Evolutionary conservation across 2,797 vertebrate species (phyloP).

Genomic region (Eptatretus atami): DNA sequence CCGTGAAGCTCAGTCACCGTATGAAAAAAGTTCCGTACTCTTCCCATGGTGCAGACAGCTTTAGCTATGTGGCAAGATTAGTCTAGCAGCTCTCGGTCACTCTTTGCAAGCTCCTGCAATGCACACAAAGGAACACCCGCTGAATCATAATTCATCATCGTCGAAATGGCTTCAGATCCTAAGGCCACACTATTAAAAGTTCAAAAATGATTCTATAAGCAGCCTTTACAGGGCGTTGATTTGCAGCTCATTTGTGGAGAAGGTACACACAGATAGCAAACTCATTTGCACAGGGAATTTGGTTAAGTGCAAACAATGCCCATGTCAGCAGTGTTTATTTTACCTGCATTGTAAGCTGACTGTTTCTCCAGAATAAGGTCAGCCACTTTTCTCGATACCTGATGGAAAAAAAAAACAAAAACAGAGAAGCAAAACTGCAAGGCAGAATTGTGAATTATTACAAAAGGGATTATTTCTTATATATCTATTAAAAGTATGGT

Average conservation of each 20-base stretch:
- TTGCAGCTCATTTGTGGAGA: no score
- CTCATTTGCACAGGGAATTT: no score
- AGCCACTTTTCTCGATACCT: slow-evolving; percentile 95
- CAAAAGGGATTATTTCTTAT: not conserved
- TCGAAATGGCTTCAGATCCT: no score
- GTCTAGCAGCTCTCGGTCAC: slow-evolving; percentile 58
- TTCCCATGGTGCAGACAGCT: slow-evolving; percentile 77
- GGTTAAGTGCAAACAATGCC: no score
- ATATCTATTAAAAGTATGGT: not conserved
- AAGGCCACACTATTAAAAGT: no score
- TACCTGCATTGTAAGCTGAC: slow-evolving; percentile 89
- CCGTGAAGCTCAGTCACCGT: no score
- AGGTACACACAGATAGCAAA: no score
- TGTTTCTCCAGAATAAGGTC: slow-evolving; percentile 96
- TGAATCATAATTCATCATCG: no score
- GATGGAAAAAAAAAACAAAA: not conserved
- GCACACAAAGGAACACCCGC: no score
- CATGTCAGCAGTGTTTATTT: no score
- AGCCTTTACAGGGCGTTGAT: no score
- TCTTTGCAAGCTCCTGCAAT: slow-evolving; percentile 79
- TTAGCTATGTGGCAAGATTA: slow-evolving; percentile 69
- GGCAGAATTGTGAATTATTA: not conserved
- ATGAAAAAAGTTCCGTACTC: slow-evolving; percentile 20
- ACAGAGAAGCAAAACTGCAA: not conserved
- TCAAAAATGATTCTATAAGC: no score